Base-by-base conservation (phyloP, 92 coral and sea anemone genomes). In the Umimayanthus chanpuru region DNA sequence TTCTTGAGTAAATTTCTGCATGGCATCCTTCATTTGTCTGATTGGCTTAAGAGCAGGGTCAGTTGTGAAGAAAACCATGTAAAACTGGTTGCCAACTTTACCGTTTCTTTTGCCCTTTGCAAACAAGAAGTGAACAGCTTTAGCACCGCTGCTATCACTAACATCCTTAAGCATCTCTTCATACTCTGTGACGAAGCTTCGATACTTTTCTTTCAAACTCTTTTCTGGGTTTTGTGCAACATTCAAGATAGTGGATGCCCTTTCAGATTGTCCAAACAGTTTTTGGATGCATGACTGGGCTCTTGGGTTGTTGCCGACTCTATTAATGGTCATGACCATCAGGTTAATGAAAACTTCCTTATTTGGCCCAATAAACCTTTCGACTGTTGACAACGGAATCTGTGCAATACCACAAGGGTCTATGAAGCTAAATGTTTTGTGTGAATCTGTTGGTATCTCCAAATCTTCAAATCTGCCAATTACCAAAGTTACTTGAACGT, bases 361-460 rank as follows among this genome's bases (percentile, higher is more conserved):
- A 4, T 39, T 9, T 18, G 67, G 40, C 0, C 85, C 85, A 36
- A 81, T 81, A 25, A 81, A 81, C 20, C 53, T 64, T 64, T 23
- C 53, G 4, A 81, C 85, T 39, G 85, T 25, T 21, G 32, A 64
- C 9, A 81, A 0, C 0, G 85, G 85, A 39, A 81, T 81, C 50
- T 81, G 85, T n/a, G 20, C 21, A n/a, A 81, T 81, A 21, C 75
- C 85, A 20, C 85, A 81, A 2, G 85, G 85, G 16, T 81, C 85
- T 14, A 81, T 81, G 7, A 81, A 61, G 58, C 85, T 81, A 14
- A 81, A 81, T 1, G 68, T 58, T 14, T 38, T 61, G 11, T 81
- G 21, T 21, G 85, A 68, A 65, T 81, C 74, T 21, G 75, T 38
- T 0, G 75, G 85, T 7, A 81, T 47, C 21, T 23, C 32, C 55